Evolutionary conservation across 2,797 vertebrate species (phyloP).

Genomic region (Poeciliopsis paucimaculata): DNA sequence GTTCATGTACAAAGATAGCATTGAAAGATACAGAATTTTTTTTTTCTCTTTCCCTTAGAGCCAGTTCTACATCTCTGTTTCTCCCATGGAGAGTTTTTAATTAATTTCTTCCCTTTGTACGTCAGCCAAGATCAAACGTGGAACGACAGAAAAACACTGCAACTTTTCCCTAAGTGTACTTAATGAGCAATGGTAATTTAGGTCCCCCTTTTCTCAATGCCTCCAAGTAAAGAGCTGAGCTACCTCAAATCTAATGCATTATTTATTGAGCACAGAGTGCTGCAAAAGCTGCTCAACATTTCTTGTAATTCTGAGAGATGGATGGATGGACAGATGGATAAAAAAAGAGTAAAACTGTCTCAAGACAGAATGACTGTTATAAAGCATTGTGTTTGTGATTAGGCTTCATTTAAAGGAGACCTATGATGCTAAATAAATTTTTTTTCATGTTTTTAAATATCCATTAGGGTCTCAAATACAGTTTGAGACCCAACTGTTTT

Average conservation of each 20-base stretch:
- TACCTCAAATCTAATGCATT: conserved; percentile 74
- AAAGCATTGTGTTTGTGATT: not conserved
- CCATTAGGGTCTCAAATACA: too few species aligned
- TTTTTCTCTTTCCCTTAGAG: conserved; percentile 54
- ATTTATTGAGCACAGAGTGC: conserved; percentile 59
- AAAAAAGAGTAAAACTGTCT: not conserved
- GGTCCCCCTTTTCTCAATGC: conserved; percentile 55
- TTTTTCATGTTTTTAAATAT: too few species aligned
- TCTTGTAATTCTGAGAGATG: conserved; percentile 3
- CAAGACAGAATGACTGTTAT: not conserved
- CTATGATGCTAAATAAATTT: too few species aligned
- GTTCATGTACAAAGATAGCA: conserved; percentile 9
- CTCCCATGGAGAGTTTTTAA: conserved; percentile 76
- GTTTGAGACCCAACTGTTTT: too few species aligned
- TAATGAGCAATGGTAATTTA: conserved; percentile 76
- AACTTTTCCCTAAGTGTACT: conserved; percentile 75
- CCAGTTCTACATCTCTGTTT: conserved; percentile 59
- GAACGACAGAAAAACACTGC: conserved; percentile 68
- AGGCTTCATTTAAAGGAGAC: not conserved
- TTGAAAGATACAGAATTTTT: not conserved
- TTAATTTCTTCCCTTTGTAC: conserved; percentile 79
- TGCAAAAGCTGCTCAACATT: conserved; percentile 21
- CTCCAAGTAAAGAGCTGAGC: conserved; percentile 56
- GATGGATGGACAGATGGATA: conserved; percentile 2
- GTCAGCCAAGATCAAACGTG: conserved; percentile 74